phyloP scores from a whole-genome alignment of 2,113 vertebrate species.

The Chaetops frenatus region DNA sequence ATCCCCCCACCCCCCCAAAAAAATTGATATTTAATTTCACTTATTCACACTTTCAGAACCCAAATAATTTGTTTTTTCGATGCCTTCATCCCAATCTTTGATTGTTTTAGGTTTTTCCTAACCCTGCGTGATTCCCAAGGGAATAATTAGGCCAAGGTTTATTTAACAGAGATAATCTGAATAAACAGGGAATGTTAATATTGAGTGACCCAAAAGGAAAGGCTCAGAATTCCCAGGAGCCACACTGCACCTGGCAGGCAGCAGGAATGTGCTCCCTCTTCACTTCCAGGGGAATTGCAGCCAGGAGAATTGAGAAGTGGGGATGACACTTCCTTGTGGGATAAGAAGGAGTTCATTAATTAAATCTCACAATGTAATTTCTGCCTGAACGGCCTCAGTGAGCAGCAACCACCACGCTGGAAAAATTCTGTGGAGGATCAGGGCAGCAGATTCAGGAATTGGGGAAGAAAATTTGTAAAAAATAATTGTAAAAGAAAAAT shows the following conservation, averaged over 20 bases:
- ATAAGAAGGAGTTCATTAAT: not conserved
- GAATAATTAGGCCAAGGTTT: not conserved
- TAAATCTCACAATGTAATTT: not conserved
- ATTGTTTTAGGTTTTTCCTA: not conserved
- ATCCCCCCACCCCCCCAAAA: no score
- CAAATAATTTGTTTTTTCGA: not conserved
- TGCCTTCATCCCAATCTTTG: not conserved
- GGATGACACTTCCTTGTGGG: not conserved
- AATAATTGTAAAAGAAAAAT: no score
- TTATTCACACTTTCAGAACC: not conserved
- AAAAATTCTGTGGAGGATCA: not conserved
- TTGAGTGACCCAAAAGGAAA: not conserved
- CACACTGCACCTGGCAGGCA: not conserved
- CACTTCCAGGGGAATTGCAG: not conserved
- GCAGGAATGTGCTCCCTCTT: not conserved
- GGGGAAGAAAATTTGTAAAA: not conserved
- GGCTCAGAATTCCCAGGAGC: not conserved
- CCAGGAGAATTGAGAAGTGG: not conserved
- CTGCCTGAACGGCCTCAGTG: not conserved
- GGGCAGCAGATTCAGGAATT: not conserved
- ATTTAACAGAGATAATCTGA: not conserved
- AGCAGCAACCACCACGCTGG: not conserved
- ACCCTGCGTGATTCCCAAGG: fast-evolving
- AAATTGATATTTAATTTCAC: not conserved
- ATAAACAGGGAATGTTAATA: not conserved